A percentile compares a stretch with the other conserved stretches of the same genome.
phyloP scores from a whole-genome alignment of 2,888 invertebrate genomes.

The Scaptomyza caliginosa region DNA sequence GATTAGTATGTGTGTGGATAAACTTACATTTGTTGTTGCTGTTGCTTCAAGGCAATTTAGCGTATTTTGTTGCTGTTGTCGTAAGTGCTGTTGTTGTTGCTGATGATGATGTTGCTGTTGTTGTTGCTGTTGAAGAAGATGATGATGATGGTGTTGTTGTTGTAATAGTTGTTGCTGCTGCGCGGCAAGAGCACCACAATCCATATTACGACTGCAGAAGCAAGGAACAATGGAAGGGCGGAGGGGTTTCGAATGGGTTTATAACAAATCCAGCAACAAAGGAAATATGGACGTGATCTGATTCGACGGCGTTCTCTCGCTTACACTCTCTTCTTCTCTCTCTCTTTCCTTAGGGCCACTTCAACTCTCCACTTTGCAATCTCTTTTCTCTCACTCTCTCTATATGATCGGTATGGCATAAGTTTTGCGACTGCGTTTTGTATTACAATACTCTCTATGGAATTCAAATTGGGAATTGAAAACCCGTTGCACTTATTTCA shows the following conservation, averaged over 20 bases:
- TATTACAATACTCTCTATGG: conserved; percentile 27
- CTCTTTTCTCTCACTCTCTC: conserved; percentile 6
- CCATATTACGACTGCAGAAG: conserved; percentile 64
- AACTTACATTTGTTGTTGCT: conserved; percentile 76
- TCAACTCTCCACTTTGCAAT: neutral
- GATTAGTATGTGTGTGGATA: conserved; percentile 8
- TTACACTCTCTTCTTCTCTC: conserved; percentile 3
- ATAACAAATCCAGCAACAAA: conserved; percentile 49
- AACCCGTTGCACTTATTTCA: conserved; percentile 56
- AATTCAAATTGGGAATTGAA: conserved; percentile 34
- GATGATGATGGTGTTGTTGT: conserved; percentile 37
- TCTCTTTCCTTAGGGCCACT: conserved; percentile 13
- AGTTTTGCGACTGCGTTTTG: conserved; percentile 46
- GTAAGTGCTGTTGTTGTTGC: conserved; percentile 48
- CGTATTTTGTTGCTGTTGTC: conserved; percentile 60
- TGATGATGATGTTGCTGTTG: conserved; percentile 46
- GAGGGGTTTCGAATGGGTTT: conserved; percentile 8
- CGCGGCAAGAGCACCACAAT: conserved; percentile 78
- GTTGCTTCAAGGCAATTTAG: conserved; percentile 68
- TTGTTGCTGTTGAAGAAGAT: conserved; percentile 45
- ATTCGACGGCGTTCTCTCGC: conserved; percentile 15
- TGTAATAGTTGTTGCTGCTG: conserved; percentile 70
- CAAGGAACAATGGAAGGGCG: conserved; percentile 22
- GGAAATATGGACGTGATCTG: conserved; percentile 57
- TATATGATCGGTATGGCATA: conserved; percentile 48